A percentile compares a stretch with the other conserved stretches of the same genome.
Evolutionary conservation across 2,797 vertebrate genomes (phyloP).

Genomic region (Aeoliscus strigatus): DNA sequence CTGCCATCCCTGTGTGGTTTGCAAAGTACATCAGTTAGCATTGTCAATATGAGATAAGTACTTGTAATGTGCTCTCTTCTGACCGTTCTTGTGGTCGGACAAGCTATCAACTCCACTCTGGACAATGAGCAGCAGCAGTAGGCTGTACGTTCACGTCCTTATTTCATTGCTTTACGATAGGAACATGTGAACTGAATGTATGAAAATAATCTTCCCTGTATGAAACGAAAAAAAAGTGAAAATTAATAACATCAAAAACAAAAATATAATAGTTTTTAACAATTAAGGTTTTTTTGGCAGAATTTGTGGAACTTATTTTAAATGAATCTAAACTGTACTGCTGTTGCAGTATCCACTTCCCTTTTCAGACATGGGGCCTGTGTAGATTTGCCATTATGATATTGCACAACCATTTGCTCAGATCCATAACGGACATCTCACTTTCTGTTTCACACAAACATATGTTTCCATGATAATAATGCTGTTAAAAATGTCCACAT

Average conservation of each 20-base stretch:
- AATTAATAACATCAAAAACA: too few relatives aligned
- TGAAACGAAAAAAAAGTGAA: too few relatives aligned
- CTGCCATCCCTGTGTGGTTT: not conserved
- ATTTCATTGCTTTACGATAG: too few relatives aligned
- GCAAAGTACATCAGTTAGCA: not conserved
- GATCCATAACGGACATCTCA: slow-evolving; percentile 26
- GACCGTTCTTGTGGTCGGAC: too few relatives aligned
- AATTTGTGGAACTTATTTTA: not conserved
- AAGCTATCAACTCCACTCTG: too few relatives aligned
- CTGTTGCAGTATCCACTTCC: slow-evolving; percentile 22
- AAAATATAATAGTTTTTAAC: too few relatives aligned
- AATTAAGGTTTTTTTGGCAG: too few relatives aligned
- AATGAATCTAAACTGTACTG: slow-evolving; percentile 12
- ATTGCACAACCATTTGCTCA: slow-evolving; percentile 27
- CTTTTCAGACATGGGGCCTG: slow-evolving; percentile 21
- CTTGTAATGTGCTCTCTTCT: too few relatives aligned
- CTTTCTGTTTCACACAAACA: slow-evolving; percentile 7
- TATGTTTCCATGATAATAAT: slow-evolving; percentile 8
- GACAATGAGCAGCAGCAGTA: too few relatives aligned
- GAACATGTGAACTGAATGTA: too few relatives aligned
- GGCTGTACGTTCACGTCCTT: too few relatives aligned
- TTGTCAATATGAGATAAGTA: not conserved
- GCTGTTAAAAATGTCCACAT: slow-evolving; percentile 1
- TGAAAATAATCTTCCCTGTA: too few relatives aligned
- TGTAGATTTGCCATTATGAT: slow-evolving; percentile 37